Evolutionary conservation across 2,888 invertebrate genomes (phyloP), one percentile per base, ranked within the genome.

Genomic region (Nymphalis urticae): DNA sequence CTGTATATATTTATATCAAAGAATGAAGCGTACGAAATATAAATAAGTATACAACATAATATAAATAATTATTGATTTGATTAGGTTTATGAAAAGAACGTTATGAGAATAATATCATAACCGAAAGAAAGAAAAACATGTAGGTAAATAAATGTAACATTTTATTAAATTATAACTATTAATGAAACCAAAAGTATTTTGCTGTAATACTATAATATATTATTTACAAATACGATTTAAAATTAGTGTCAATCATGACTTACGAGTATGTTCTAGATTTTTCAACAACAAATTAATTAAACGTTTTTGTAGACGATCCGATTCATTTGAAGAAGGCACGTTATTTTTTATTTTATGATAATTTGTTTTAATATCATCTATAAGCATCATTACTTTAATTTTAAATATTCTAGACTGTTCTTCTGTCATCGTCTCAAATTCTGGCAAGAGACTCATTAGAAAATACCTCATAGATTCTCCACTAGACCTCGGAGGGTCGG

Each of bases 321-420:
- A 51, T 36, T 69, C 64, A 2, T 48, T 62, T 6, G 56, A n/a
- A 2, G 61, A 48, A 1, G 48, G 27, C 7, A 51, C 21, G 51
- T 53, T 66, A 19, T 54, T 21, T 53, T 62, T 66, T 5, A 64
- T 53, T 42, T 64, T 62, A 8, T 66, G 51, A 19, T 48, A 62
- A 66, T 72, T 68, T 10, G 62, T 67, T 50, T 74, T 74, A 6
- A 74, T 74, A 42, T 74, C 66, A 19, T 68, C 62, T 21, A 68
- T 66, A 7, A 67, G 48, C 63, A 71, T 66, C 80, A 82, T 80
- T 0, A 80, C 73, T 66, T 79, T 82, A 7, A 82, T 82, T 71
- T 82, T 82, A 63, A 82, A 82, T 9, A 77, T 6, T 66, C 82
- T 76, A 0, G 75, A 67, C 74, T 82, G 82, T 5, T 80, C 79